A percentile compares a stretch with the other conserved stretches of the same genome.
Evolutionary conservation across 2,797 vertebrate genomes (phyloP).

Genomic region (Ibycter americanus): DNA sequence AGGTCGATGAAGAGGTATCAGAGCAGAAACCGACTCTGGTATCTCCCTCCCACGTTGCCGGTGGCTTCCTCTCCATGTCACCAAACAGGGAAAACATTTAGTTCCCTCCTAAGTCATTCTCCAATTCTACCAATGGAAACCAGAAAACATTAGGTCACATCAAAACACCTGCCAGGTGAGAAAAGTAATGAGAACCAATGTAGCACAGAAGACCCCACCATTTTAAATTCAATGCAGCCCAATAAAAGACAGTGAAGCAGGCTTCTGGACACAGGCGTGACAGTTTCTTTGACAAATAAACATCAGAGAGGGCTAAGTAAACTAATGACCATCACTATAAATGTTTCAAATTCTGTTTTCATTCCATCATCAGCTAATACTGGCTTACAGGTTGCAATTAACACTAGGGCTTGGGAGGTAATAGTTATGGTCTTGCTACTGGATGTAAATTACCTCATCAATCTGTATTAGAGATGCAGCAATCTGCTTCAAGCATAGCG

Average conservation of each 20-base stretch:
- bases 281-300: slow-evolving; percentile 34
- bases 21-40: background rate
- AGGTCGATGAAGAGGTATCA: background rate
- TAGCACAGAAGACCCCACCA: background rate
- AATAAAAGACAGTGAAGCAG: background rate
- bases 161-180: background rate
- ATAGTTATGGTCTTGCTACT: slow-evolving; percentile 37
- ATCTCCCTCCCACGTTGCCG: background rate
- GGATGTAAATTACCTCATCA: slow-evolving; percentile 44
- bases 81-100: background rate
- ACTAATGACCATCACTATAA: background rate
- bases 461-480: slow-evolving; percentile 41
- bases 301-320: background rate
- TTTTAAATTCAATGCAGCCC: background rate
- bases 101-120: background rate
- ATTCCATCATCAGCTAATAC: slow-evolving; percentile 1
- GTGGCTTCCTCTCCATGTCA: background rate
- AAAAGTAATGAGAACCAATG: background rate
- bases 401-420: background rate
- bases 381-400: slow-evolving; percentile 46
- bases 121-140: background rate
- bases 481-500: background rate
- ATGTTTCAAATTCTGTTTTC: slow-evolving; percentile 16
- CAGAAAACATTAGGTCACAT: background rate
- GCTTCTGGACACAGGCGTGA: background rate